A percentile compares a stretch with the other conserved stretches of the same genome.
Evolutionary conservation across 1,140 invertebrate genomes (phyloP).

Genomic region (Caenorhabditis tropicalis): DNA sequence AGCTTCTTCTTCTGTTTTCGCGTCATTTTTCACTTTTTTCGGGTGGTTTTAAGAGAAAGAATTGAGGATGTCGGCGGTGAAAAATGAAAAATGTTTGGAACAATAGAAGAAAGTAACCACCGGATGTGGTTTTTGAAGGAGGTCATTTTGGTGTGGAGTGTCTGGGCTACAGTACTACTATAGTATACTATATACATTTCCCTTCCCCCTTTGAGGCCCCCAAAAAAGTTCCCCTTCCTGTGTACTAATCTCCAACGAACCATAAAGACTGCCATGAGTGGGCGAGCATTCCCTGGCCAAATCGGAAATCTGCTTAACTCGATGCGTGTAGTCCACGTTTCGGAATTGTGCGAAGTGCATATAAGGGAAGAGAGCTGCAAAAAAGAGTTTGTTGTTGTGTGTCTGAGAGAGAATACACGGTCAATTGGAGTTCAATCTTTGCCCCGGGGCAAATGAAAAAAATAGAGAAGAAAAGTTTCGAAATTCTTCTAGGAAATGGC

Average conservation of each 20-base stretch:
- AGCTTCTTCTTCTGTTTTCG: not conserved
- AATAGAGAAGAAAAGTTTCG: not conserved
- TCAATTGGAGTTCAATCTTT: not conserved
- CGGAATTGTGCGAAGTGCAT: not conserved
- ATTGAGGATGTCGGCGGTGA: no score
- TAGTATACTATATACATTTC: constrained; percentile 15
- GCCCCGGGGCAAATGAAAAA: not conserved
- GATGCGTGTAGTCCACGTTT: constrained; percentile 42
- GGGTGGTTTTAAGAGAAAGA: not conserved
- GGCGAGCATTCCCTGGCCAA: constrained; percentile 43
- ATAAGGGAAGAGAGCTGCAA: constrained; percentile 39
- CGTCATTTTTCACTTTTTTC: not conserved
- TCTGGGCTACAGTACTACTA: not conserved
- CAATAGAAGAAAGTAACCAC: no score
- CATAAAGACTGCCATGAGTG: constrained; percentile 39
- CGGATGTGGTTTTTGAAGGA: not conserved
- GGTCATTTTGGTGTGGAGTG: no score
- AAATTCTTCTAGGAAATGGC: not conserved
- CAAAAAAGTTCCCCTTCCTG: constrained; percentile 5
- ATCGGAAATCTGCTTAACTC: constrained; percentile 46
- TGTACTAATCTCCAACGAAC: not conserved
- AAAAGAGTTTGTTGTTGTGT: no score
- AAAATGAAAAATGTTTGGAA: no score
- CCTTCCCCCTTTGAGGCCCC: not conserved
- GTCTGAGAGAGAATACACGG: not conserved